phyloP scores from a whole-genome alignment of 1,140 invertebrate species.

The Berghia stephanieae region DNA sequence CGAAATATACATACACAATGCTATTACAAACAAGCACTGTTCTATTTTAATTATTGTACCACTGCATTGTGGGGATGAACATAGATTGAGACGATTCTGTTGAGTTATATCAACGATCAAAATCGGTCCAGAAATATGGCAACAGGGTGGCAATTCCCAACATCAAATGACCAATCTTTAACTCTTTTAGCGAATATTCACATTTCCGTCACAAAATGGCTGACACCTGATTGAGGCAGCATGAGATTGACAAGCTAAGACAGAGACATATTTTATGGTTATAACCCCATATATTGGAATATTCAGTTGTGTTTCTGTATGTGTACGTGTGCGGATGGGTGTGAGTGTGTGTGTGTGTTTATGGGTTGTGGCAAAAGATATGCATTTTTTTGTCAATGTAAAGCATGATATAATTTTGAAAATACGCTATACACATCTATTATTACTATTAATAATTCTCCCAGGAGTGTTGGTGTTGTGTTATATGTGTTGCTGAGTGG shows the following conservation, averaged over 20 bases:
- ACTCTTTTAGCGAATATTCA: no score
- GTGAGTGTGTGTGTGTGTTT: neutral
- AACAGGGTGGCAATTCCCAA: no score
- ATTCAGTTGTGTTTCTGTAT: conserved; percentile 11
- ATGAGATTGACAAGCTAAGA: no score
- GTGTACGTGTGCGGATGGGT: neutral
- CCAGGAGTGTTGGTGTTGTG: conserved; percentile 79
- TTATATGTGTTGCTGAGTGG: conserved; percentile 82
- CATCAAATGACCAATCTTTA: no score
- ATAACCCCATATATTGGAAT: neutral
- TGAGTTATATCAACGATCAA: no score
- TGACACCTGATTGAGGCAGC: no score
- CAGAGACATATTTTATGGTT: conserved; percentile 1
- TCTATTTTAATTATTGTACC: neutral
- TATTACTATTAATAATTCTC: conserved; percentile 18
- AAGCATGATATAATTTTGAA: neutral
- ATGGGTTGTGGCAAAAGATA: neutral
- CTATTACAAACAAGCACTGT: neutral
- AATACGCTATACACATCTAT: neutral
- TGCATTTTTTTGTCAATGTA: neutral
- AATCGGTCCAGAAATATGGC: no score
- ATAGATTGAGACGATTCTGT: no score
- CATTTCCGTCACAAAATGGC: no score
- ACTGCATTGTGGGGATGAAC: no score
- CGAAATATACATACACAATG: neutral